Base-by-base conservation (phyloP, 2,888 invertebrate genomes). In the Limenitis camilla region DNA sequence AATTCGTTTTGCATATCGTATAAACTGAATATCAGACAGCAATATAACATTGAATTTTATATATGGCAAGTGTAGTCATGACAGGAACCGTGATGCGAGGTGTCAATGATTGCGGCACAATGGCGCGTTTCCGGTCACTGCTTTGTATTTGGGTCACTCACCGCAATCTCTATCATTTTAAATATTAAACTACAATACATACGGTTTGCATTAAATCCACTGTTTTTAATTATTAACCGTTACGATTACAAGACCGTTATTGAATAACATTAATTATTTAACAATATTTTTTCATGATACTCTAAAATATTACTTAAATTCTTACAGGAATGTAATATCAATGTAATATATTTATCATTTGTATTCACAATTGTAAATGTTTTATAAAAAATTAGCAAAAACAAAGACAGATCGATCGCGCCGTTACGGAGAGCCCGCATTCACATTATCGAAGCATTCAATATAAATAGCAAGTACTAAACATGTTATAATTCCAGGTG, bases 141-240 rank as follows among this genome's bases (percentile, higher is more conserved):
- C 80, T 85, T 86, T 85, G 85, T 84, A 85, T 86, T 82, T 85
- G 80, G 85, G 86, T 85, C 86, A 85, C 78, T 84, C 85, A 85
- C 85, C 83, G 81, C 79, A 72, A 82, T 83, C 80, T 79, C 81
- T 76, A 76, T 71, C 74, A 78, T 82, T 83, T 78, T 74, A n/a
- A 78, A 81, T 81, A 74, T 78, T 83, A 83, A n/a, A 77, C 78
- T 75, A 55, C 73, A 72, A 70, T 69, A 58, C 62, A 56, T 65
- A 70, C 70, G 67, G 71, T 77, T 78, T 70, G 68, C 73, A 76
- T 74, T 67, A 56, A 51, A 51, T 40, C 47, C 48, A 57, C 54
- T 58, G 55, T 55, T 58, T 50, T 52, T 51, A 44, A 41, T 36
- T 41, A 46, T 9, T n/a, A 35, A 49, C 40, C 44, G 44, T 52